A percentile compares a stretch with the other conserved stretches of the same genome.
Evolutionary conservation across 2,113 vertebrate genomes (phyloP).

Genomic region (Steatornis caripensis): DNA sequence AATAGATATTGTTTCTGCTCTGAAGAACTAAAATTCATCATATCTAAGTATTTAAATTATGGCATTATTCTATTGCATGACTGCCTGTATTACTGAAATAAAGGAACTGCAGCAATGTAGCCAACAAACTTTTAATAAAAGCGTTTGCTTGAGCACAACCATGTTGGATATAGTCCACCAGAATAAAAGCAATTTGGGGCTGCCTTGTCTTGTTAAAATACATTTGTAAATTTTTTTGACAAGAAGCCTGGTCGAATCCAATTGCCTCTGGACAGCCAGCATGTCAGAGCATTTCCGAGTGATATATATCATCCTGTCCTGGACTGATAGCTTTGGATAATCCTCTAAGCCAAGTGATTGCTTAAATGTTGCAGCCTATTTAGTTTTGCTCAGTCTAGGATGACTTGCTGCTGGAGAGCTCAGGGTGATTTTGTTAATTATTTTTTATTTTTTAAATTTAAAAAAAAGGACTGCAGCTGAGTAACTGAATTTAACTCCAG

Average conservation of each 20-base stretch:
- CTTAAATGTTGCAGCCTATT: background rate
- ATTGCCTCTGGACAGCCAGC: background rate
- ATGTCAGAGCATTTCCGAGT: background rate
- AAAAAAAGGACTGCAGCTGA: background rate
- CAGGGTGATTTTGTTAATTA: background rate
- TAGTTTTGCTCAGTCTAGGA: background rate
- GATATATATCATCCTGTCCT: background rate
- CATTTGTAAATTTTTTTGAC: background rate
- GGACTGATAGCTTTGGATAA: background rate
- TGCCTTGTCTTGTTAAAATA: slow-evolving; percentile 2
- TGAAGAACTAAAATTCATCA: background rate
- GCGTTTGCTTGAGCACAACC: background rate
- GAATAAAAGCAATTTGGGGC: background rate
- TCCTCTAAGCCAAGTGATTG: background rate
- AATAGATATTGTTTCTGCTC: background rate
- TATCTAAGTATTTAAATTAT: background rate
- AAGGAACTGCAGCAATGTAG: background rate
- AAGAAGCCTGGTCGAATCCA: background rate
- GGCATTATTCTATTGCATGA: background rate
- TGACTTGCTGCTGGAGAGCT: background rate
- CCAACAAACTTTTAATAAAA: background rate
- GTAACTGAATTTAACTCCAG: background rate
- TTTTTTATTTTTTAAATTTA: background rate
- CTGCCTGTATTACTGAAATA: background rate
- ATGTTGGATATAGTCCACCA: background rate